Evolutionary conservation across 2,797 vertebrate genomes (phyloP).

Genomic region (Rhinoraja longicauda): DNA sequence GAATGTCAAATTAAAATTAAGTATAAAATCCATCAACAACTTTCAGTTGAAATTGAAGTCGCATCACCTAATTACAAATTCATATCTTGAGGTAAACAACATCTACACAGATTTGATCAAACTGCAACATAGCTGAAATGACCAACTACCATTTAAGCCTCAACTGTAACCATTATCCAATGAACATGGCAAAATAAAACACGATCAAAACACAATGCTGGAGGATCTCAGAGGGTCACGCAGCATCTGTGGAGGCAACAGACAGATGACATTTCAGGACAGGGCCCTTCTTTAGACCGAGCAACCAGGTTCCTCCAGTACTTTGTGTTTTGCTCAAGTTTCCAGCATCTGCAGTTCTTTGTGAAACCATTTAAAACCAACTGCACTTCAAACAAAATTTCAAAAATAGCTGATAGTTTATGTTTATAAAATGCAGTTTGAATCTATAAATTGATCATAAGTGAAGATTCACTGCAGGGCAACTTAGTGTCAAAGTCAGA

Average conservation of each 20-base stretch:
- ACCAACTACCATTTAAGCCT: background rate
- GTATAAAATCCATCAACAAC: too few relatives aligned
- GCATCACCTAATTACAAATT: background rate
- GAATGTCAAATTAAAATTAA: background rate
- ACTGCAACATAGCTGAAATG: background rate
- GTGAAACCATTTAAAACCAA: too few relatives aligned
- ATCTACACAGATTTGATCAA: background rate
- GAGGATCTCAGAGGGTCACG: too few relatives aligned
- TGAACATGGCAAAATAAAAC: background rate
- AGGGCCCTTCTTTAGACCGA: too few relatives aligned
- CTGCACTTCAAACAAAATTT: background rate
- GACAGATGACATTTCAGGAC: too few relatives aligned
- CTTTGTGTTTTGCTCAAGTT: too few relatives aligned
- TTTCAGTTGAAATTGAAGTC: background rate
- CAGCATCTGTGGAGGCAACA: too few relatives aligned
- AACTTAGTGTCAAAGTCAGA: background rate
- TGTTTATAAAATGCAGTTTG: background rate
- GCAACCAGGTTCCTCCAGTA: too few relatives aligned
- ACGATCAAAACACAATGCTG: too few relatives aligned
- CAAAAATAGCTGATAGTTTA: background rate
- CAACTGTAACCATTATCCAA: background rate
- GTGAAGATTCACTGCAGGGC: background rate
- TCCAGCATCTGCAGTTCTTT: too few relatives aligned
- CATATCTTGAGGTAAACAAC: background rate
- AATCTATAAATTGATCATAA: background rate